Evolutionary conservation across 2,888 invertebrate species (phyloP), one percentile per base, ranked within the genome.

Genomic region (Caenorhabditis angaria): DNA sequence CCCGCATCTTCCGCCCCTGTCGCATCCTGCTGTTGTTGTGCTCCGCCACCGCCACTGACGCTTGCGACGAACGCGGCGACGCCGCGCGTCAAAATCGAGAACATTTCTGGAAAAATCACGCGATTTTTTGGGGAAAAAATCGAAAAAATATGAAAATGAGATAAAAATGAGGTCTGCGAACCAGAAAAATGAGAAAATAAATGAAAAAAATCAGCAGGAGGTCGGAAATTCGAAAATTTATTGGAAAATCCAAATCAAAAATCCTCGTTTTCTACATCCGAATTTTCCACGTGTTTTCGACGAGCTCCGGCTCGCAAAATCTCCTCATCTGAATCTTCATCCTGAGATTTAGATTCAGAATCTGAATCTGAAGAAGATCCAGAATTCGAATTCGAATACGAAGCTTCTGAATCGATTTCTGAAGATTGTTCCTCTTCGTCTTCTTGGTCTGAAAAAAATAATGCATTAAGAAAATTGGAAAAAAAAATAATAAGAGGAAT

Each of bases 61-160:
- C 71, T 74, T 8, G 75, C 78, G 22, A 77, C 74, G 50, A 78
- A 75, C 25, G 78, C 72, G 12, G 78, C 72, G 61, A 78, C 75
- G 18, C 74, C 65, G 25, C 78, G 72, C 18, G 70, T 63, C 18
- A 78, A 56, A 24, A 72, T 54, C 24, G 69, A 71, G 47, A 78
- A 77, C 69, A 77, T 71, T 24, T 32, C 32, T 35, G 41, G 12
- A 35, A 57, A 32, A 35, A 35, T 35, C n/a, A 3, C 18, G 20
- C 12, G 4, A 28, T 56, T 69, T 41, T 61, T 32, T 2, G 24
- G 35, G 32, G 6, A 5, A 32, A 5, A 32, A 32, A 32, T 5
- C 32, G 32, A 56, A 29, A n/a, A n/a, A n/a, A 18, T 8, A 10
- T 28, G 29, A 24, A 59, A 59, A 59, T 59, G 12, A 24, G 8